Base-by-base conservation (phyloP, 1,140 invertebrate genomes). In the Pissodes strobi region DNA sequence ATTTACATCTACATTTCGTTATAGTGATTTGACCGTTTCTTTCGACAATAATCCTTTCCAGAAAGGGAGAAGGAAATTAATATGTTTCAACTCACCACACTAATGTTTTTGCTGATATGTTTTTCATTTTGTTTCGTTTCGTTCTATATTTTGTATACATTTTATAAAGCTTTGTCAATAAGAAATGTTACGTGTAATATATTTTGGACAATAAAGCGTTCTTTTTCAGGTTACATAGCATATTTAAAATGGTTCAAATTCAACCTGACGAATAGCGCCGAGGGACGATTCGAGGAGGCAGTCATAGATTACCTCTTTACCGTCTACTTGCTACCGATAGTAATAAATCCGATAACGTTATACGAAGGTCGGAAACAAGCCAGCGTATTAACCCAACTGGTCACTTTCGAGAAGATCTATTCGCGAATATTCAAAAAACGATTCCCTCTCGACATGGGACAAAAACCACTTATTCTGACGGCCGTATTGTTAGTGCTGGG, bases 261-360 rank as follows among this genome's bases (percentile, higher is more conserved):
- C 1, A 27, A 9, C 25, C 82, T 85, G 58, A 77, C 85, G 17
- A 73, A 79, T 22, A 82, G 81, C 0, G 73, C 84, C n/a, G 86
- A 86, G 69, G 85, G 85, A 0, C 82, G 84, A 51, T 88, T 88
- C 62, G 86, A 87, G 70, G 86, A 88, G 74, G 86, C 85, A 1
- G 86, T 87, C 1, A 87, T 88, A 66, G 85, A 85, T 53, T 88
- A 88, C 71, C 74, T 88, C 1, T 88, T 88, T 69, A 83, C 85
- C 2, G 82, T 87, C 0, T 87, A 87, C 72, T 79, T 88, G 22
- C 79, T 87, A 55, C 86, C 86, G 0, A 81, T 86, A 70, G 74
- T 84, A 12, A 75, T 82, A 0, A 80, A 86, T 53, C 85, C 85
- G 0, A 79, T 88, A 38, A 67, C 85, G 22, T 87, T 85, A 83